These are phyloP conservation scores for Meda fulgida DNA, from an alignment of 2,797 vertebrate species.

Conservation along the genomic window DNA sequence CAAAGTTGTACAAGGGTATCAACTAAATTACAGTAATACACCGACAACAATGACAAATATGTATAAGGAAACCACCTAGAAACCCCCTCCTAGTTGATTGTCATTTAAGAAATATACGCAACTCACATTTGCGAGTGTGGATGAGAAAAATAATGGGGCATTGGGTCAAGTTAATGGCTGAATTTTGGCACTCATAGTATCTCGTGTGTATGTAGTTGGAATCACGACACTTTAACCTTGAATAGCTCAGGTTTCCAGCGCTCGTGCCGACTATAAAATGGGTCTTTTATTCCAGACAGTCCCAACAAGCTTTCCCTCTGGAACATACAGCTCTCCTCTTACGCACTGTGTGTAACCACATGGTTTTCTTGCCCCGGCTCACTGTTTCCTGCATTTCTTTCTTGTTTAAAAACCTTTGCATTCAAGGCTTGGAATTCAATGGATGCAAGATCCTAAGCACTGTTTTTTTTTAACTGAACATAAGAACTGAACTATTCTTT, in stretches of 20 bases:
- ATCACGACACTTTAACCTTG: constrained; percentile 22
- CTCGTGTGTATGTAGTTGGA: background rate
- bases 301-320: background rate
- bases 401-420: constrained; percentile 20
- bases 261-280: constrained; percentile 28
- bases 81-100: too few relatives aligned
- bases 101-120: background rate
- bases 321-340: constrained; percentile 35
- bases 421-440: background rate
- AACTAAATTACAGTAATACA: too few relatives aligned
- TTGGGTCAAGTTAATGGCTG: constrained; percentile 1
- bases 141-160: background rate
- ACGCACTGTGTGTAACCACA: constrained; percentile 33
- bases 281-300: constrained; percentile 16
- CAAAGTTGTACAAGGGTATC: too few relatives aligned
- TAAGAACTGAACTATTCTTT: background rate
- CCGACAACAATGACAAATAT: too few relatives aligned
- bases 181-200: constrained; percentile 4
- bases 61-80: too few relatives aligned
- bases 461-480: background rate
- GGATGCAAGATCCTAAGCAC: background rate
- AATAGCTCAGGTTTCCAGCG: constrained; percentile 24
- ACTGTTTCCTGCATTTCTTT: background rate
- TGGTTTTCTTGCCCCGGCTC: background rate
- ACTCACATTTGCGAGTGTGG: background rate